Base-by-base conservation (phyloP, 2,113 vertebrate genomes). In the Condylura cristata region DNA sequence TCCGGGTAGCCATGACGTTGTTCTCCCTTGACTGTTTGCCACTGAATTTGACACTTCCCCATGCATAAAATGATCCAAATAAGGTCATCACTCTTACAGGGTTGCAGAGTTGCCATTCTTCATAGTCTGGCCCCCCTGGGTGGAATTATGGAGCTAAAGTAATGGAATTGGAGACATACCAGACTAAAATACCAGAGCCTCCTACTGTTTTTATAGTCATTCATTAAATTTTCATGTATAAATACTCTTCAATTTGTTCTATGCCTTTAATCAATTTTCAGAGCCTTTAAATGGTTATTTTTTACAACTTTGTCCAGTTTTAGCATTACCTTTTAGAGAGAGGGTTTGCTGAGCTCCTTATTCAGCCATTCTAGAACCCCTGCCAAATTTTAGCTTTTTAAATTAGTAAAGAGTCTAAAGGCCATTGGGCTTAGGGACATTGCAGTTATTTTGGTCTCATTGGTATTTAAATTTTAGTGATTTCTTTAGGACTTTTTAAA, bases 381-480 rank as follows among this genome's bases (percentile, higher is more conserved):
- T 66, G n/a, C 10, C 34, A 83, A 88, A 63, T 79, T 61, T 92
- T 51, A 66, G 6, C 7, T 53, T 89, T 93, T 79, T 34, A 74
- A 48, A 39, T 87, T 37, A 70, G 12, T 74, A 48, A 78, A 48
- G 6, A 44, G 39, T 93, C 51, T 75, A 88, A 85, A 96, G 44
- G 4, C 16, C 48, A 87, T 39, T 74, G 9, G 8, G 13, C 18
- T 92, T 90, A 85, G 44, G 32, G 44, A 84, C 22, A 32, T 53
- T 65, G 68, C 84, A 44, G 24, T 85, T 68, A 58, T 74, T 94
- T 88, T 75, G 16, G 28, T 65, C 12, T 17, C 85, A 4, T 63
- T 91, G 58, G 65, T 14, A 48, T 90, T 86, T 94, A 81, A 90
- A 81, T 84, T 72, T 90, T 90, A 66, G 9, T 56, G n/a, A 53